These are phyloP conservation scores for Silurus aristotelis DNA, from an alignment of 2,797 vertebrate species.

Conservation along the genomic window DNA sequence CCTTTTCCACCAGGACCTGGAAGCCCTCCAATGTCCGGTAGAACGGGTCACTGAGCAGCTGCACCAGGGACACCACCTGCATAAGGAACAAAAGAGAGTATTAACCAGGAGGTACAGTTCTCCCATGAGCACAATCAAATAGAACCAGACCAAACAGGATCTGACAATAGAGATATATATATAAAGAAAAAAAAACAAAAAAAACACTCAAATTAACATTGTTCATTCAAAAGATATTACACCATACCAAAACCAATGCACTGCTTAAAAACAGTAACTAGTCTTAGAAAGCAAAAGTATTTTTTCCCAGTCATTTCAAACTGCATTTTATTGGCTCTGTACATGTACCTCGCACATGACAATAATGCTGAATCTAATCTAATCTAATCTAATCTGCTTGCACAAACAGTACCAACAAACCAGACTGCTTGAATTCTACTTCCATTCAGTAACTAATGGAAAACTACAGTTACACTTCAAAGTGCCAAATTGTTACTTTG, in stretches of 20 bases:
- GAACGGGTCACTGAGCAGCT: constrained; percentile 94
- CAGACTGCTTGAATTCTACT: background rate
- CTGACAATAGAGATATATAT: too few species aligned
- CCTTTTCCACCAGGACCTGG: constrained; percentile 93
- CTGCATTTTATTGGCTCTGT: too few species aligned
- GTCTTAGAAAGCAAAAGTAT: too few species aligned
- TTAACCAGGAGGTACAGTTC: background rate
- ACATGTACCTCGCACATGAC: too few species aligned
- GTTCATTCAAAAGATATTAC: background rate
- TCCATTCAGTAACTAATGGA: background rate
- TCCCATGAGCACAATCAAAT: background rate
- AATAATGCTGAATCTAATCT: too few species aligned
- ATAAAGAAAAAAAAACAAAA: too few species aligned
- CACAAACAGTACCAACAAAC: too few species aligned
- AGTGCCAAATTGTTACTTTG: background rate
- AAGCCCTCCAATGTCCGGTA: constrained; percentile 97
- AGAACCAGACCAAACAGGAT: background rate
- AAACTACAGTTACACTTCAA: background rate
- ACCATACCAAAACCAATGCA: background rate
- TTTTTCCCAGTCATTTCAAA: background rate
- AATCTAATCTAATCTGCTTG: background rate
- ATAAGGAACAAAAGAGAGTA: constrained; percentile 9
- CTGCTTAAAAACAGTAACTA: background rate
- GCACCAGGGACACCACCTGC: constrained; percentile 92
- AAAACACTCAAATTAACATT: background rate